Conservation (phyloP, 2,113 vertebrate genomes). For the Neodontobutis hainanensis region DNA sequence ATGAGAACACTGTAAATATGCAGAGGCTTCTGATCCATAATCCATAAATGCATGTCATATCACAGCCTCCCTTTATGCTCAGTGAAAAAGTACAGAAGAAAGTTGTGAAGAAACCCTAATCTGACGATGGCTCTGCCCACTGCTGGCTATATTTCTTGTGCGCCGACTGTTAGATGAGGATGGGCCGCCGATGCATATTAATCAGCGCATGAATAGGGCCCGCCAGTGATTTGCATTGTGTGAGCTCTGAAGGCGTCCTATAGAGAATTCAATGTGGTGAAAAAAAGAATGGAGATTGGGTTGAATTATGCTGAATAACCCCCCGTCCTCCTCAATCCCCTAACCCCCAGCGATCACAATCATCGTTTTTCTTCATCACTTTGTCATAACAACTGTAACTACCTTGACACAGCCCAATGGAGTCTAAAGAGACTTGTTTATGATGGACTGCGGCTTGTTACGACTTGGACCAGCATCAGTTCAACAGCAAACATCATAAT, state of each 20-base stretch:
- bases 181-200: constrained; percentile 79
- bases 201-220: constrained; percentile 76
- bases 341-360: constrained; percentile 10
- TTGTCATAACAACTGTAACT: no score
- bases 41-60: constrained; percentile 23
- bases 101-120: constrained; percentile 17
- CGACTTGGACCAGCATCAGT: no score
- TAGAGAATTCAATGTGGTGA: constrained; percentile 57
- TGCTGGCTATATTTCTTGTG: constrained; percentile 59
- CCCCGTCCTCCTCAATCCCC: constrained; percentile 4
- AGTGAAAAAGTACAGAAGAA: constrained; percentile 33
- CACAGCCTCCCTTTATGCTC: constrained; percentile 7
- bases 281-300: constrained; percentile 27
- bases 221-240: constrained; percentile 80
- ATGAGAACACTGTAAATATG: background rate
- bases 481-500: no score
- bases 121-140: constrained; percentile 48
- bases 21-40: constrained; percentile 10
- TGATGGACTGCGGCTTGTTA: no score
- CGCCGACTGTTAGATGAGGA: constrained; percentile 70
- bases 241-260: constrained; percentile 64
- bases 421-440: no score
- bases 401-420: no score
- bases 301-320: constrained; percentile 50
- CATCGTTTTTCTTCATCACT: constrained; percentile 77